Evolutionary conservation across 2,888 invertebrate species (phyloP).

Genomic region (Noctua fimbriata): DNA sequence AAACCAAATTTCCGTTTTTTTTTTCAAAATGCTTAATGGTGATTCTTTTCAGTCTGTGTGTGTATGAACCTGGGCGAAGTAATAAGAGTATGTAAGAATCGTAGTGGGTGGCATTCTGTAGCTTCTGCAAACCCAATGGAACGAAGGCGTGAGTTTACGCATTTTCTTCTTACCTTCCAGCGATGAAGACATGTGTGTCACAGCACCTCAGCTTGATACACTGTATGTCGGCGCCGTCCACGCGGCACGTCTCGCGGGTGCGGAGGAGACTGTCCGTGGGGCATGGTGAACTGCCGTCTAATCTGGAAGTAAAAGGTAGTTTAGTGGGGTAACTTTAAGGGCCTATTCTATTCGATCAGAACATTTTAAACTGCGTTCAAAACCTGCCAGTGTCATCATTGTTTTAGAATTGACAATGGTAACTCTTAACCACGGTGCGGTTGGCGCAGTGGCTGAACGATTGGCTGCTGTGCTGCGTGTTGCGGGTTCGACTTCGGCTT

Average conservation of each 20-base stretch:
- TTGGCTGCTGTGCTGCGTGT: background rate
- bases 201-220: conserved; percentile 92
- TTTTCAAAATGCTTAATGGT: background rate
- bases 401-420: background rate
- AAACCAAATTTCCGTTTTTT: background rate
- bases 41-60: background rate
- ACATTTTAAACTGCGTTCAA: background rate
- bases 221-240: conserved; percentile 91
- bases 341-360: background rate
- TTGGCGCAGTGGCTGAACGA: background rate
- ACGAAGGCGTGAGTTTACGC: background rate
- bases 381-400: background rate
- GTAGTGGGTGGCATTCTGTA: background rate
- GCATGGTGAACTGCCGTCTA: conserved; percentile 82
- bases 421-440: too few species aligned
- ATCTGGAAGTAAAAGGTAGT: conserved; percentile 71
- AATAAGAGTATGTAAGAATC: background rate
- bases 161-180: conserved; percentile 88
- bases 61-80: background rate
- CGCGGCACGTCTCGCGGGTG: conserved; percentile 91
- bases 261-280: conserved; percentile 91
- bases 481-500: background rate
- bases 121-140: background rate
- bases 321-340: background rate
- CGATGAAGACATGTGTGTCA: conserved; percentile 91